These are phyloP conservation scores for Cantharis lateralis DNA, from an alignment of 2,888 invertebrate species.

Conservation along the genomic window DNA sequence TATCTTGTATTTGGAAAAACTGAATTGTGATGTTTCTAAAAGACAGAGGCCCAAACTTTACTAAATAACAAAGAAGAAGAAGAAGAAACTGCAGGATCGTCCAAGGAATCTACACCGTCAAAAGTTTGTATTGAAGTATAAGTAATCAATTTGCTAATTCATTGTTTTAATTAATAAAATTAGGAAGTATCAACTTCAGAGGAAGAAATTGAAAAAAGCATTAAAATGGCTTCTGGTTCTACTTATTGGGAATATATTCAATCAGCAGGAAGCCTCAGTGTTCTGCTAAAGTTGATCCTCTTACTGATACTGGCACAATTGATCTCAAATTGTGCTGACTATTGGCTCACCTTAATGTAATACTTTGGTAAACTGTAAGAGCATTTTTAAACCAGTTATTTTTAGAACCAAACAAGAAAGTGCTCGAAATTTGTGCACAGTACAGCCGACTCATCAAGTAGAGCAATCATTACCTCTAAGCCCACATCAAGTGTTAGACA, in stretches of 20 bases:
- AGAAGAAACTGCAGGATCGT: not conserved
- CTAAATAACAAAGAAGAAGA: no score
- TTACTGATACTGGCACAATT: constrained; percentile 29
- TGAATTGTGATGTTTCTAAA: not conserved
- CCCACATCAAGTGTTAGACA: not conserved
- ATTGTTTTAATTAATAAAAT: not conserved
- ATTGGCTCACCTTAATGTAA: constrained; percentile 37
- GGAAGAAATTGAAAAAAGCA: constrained; percentile 35
- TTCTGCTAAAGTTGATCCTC: constrained; percentile 21
- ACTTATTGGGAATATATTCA: constrained; percentile 31
- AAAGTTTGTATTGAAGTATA: not conserved
- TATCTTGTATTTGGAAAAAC: not conserved
- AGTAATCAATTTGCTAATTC: not conserved
- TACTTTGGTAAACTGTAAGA: not conserved
- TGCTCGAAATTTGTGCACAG: not conserved
- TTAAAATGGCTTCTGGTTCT: constrained; percentile 34
- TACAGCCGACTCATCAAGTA: not conserved
- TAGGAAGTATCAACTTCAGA: constrained; percentile 20
- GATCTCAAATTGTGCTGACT: constrained; percentile 32
- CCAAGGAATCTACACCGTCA: not conserved
- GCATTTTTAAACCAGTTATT: not conserved
- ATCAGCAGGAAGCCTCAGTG: constrained; percentile 31
- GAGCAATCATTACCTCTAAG: not conserved
- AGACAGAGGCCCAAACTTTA: not conserved
- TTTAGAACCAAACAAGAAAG: constrained; percentile 18